Base-by-base conservation (phyloP, 2,113 vertebrate species). In the Xiphophorus hellerii region DNA sequence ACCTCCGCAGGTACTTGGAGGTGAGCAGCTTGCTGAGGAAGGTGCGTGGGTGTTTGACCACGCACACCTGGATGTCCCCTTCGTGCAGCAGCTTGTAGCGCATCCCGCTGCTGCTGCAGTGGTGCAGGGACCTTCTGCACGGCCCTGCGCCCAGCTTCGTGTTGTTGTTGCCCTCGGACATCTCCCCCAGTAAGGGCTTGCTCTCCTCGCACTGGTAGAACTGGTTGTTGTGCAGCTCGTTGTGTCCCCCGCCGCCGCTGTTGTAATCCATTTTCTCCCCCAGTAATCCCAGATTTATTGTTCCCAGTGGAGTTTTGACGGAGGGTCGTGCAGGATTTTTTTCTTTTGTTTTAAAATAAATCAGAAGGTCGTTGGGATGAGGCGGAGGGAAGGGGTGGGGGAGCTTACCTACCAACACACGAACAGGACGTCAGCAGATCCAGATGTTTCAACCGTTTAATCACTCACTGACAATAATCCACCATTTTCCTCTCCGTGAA, bases 21-120 rank as follows among this genome's bases (percentile, higher is more conserved):
- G 96, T 97, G 94, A 98, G 97, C 92, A 99, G 97, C 95, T 99
- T 99, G 96, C 96, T 98, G 86, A 99, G 96, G 93, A 99, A 98
- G 92, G 97, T 98, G 92, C 98, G 95, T 39, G 98, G 97, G 94
- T 99, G 97, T 81, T 96, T 95, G 85, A 99, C 94, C 90, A 96
- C 96, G 91, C 98, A 99, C 92, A 99, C 97, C 96, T 99, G 98
- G 87, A 99, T 99, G 96, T 99, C 98, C 62, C 98, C 98, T 84
- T 99, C 98, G 91, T 97, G 97, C 80, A 99, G 96, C 88, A 99
- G 96, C 89, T 99, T 99, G 93, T 99, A 99, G 69, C 97, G 94
- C 97, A 99, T 98, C 27, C 94, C 94, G 87, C 95, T 94, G 95
- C 94, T 86, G 89, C 94, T 87, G 93, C 96, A 96, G 91, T 96